A percentile compares a stretch with the other conserved stretches of the same genome.
phyloP scores from a whole-genome alignment of 35 echinoderm and acorn worm genomes.

The Lytechinus pictus region DNA sequence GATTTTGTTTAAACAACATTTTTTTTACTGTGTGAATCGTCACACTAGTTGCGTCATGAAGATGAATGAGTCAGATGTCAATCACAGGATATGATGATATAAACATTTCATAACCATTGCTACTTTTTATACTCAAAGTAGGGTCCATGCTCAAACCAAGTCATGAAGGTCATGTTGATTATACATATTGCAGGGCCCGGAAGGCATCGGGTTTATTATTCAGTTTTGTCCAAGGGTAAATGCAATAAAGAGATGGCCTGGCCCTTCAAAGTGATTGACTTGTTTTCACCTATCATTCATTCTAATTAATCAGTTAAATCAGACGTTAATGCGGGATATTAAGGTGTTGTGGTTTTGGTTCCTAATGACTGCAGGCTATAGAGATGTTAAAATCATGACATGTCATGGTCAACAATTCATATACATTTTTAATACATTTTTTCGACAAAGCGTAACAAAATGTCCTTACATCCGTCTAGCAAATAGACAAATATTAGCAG shows the following conservation, averaged over 20 bases:
- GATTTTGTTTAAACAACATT: too few species aligned
- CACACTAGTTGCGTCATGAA: neutral
- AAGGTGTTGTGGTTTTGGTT: neutral
- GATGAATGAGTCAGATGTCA: neutral
- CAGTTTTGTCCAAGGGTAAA: neutral
- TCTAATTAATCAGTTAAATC: neutral
- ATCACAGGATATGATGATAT: neutral
- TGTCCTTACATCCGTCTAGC: neutral
- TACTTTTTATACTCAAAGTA: too few species aligned
- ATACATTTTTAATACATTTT: too few species aligned
- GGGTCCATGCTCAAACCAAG: neutral
- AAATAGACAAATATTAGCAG: neutral
- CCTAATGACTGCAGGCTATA: neutral
- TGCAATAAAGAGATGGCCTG: neutral
- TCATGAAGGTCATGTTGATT: neutral
- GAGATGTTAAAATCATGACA: neutral
- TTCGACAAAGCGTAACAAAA: neutral
- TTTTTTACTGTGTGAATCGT: neutral
- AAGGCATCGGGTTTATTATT: neutral
- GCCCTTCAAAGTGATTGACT: neutral
- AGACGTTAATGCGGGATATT: neutral
- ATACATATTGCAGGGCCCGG: neutral
- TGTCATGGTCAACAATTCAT: neutral
- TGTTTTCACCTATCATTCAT: neutral
- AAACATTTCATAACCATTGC: neutral